Conservation (phyloP, 2,797 vertebrate species). For the Hoplostethus atlanticus region DNA sequence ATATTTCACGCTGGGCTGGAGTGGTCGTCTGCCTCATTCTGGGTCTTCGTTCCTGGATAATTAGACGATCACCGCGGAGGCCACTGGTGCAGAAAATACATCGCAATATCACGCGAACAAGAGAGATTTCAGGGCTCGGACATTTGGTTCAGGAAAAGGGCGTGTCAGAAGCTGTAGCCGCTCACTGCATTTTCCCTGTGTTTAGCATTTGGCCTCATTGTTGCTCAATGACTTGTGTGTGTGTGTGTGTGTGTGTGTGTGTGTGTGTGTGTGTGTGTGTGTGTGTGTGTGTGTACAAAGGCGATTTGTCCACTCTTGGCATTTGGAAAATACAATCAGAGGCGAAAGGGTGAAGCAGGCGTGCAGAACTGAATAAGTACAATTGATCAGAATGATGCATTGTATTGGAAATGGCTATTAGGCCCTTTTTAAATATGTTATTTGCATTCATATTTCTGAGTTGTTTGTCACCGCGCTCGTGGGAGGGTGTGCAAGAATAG, state of each 20-base stretch:
- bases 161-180: slow-evolving; percentile 16
- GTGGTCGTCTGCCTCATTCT: slow-evolving; percentile 26
- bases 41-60: slow-evolving; percentile 55
- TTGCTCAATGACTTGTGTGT: slow-evolving; percentile 77
- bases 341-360: slow-evolving; percentile 73
- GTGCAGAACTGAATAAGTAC: slow-evolving; percentile 71
- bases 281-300: slow-evolving; percentile 49
- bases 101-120: slow-evolving; percentile 25
- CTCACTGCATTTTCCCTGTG: slow-evolving; percentile 43
- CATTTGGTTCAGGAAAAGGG: slow-evolving; percentile 27
- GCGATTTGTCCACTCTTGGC: slow-evolving; percentile 76
- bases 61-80: slow-evolving; percentile 51
- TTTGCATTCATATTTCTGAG: slow-evolving; percentile 72
- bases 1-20: slow-evolving; percentile 50
- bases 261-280: no score
- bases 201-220: slow-evolving; percentile 77
- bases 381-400: slow-evolving; percentile 83
- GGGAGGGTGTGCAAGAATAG: slow-evolving; percentile 60
- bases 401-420: slow-evolving; percentile 74
- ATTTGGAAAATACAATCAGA: slow-evolving; percentile 83
- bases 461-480: slow-evolving; percentile 67
- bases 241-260: no score
- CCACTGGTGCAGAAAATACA: slow-evolving; percentile 43
- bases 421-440: slow-evolving; percentile 76
- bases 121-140: slow-evolving; percentile 30